Conservation (phyloP, 2,797 vertebrate genomes). For the Premnoplex brunnescens region DNA sequence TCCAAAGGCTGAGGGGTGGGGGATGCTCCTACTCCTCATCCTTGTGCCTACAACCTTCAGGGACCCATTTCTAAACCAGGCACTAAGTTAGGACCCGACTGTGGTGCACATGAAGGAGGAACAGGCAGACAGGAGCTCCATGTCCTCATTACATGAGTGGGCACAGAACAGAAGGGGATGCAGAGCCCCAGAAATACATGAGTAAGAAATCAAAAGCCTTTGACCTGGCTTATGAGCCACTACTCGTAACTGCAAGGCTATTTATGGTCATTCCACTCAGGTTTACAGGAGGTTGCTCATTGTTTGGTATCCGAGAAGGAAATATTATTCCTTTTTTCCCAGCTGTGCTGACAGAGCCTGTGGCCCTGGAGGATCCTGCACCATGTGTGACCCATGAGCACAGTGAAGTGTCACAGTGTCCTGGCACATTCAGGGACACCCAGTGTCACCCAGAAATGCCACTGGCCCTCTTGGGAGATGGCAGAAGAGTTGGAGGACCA, state of each 20-base stretch:
- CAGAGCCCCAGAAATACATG: neutral
- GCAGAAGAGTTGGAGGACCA: neutral
- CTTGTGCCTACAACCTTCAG: neutral
- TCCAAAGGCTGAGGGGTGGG: neutral
- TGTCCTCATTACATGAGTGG: accelerated
- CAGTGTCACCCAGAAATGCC: neutral
- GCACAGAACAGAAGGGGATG: neutral
- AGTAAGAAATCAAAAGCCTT: neutral
- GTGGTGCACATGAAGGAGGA: neutral
- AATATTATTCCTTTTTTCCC: neutral
- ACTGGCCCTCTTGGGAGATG: accelerated
- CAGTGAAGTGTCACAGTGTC: accelerated
- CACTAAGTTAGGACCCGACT: accelerated
- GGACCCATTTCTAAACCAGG: neutral
- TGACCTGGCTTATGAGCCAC: neutral
- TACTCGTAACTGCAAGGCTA: accelerated
- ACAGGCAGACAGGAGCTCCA: neutral
- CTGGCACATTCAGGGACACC: neutral
- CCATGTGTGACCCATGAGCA: accelerated
- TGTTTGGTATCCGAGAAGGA: neutral
- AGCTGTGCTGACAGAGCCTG: neutral
- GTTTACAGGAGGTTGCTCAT: accelerated
- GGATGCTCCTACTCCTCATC: neutral
- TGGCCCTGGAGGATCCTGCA: neutral
- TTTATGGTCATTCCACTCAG: neutral